Conservation (phyloP, 2,888 invertebrate species). For the Lithophane socia region DNA sequence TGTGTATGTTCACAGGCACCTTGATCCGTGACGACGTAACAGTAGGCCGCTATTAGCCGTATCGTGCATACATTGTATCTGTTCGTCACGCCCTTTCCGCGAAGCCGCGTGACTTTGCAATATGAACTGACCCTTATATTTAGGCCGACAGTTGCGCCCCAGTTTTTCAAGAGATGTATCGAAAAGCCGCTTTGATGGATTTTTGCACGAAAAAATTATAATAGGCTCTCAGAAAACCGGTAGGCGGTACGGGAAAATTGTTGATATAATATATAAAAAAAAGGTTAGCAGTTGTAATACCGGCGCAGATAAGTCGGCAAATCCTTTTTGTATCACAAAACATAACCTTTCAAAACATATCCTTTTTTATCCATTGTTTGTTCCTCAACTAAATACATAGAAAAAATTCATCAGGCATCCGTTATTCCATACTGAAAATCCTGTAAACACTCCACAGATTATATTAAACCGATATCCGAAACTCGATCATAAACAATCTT, state of each 20-base stretch:
- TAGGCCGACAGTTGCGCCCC: slow-evolving; percentile 64
- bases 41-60: slow-evolving; percentile 27
- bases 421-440: slow-evolving; percentile 25
- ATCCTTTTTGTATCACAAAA: slow-evolving; percentile 26
- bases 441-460: slow-evolving; percentile 39
- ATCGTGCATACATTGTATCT: slow-evolving; percentile 55
- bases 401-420: slow-evolving; percentile 17
- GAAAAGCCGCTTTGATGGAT: slow-evolving; percentile 53
- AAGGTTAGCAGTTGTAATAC: slow-evolving; percentile 14
- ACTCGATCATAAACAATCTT: slow-evolving; percentile 56
- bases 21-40: slow-evolving; percentile 48
- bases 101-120: slow-evolving; percentile 68
- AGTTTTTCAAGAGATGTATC: slow-evolving; percentile 66
- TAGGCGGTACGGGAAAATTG: slow-evolving; percentile 6
- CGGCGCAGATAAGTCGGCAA: not conserved
- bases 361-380: slow-evolving; percentile 35
- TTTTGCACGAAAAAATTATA: slow-evolving; percentile 54
- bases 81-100: slow-evolving; percentile 60
- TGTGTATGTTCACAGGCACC: slow-evolving; percentile 27
- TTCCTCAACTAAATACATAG: slow-evolving; percentile 8
- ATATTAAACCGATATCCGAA: slow-evolving; percentile 19
- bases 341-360: slow-evolving; percentile 29
- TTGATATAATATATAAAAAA: slow-evolving; percentile 22
- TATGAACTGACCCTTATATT: slow-evolving; percentile 70
- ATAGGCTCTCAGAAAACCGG: slow-evolving; percentile 12